A percentile compares a stretch with the other conserved stretches of the same genome.
Conservation (phyloP, 2,888 invertebrate species). For the Tetranychus piercei region DNA sequence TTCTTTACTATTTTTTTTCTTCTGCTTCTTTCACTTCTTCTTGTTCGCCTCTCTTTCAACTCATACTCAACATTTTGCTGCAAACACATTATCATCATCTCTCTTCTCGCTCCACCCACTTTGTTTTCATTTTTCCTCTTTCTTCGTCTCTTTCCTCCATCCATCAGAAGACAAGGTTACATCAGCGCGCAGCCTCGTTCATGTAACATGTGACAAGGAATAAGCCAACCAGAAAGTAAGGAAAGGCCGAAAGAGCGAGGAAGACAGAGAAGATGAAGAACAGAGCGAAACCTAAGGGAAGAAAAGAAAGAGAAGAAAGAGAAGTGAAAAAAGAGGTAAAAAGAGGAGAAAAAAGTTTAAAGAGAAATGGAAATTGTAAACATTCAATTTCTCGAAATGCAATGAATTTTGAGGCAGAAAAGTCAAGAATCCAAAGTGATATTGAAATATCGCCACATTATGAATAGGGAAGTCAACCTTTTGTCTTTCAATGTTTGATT, state of each 20-base stretch:
- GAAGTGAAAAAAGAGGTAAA: too few species aligned
- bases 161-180: neutral
- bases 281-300: neutral
- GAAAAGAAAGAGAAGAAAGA: neutral
- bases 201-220: neutral
- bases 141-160: neutral
- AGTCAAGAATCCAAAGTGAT: too few species aligned
- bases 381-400: too few species aligned
- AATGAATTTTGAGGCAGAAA: too few species aligned
- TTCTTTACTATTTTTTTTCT: too few species aligned
- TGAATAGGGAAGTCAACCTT: too few species aligned
- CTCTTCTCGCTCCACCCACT: slow-evolving; percentile 13
- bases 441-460: too few species aligned
- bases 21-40: neutral
- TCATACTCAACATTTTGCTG: too few species aligned
- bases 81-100: slow-evolving; percentile 11
- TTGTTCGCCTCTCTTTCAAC: slow-evolving; percentile 23
- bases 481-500: too few species aligned
- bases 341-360: too few species aligned
- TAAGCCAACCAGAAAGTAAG: neutral
- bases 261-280: neutral
- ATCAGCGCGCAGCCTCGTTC: neutral
- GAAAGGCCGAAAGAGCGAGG: neutral
- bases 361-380: too few species aligned
- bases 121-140: slow-evolving; percentile 15